Conservation (phyloP, 2,888 invertebrate genomes). For the Platerodrilus igneus region DNA sequence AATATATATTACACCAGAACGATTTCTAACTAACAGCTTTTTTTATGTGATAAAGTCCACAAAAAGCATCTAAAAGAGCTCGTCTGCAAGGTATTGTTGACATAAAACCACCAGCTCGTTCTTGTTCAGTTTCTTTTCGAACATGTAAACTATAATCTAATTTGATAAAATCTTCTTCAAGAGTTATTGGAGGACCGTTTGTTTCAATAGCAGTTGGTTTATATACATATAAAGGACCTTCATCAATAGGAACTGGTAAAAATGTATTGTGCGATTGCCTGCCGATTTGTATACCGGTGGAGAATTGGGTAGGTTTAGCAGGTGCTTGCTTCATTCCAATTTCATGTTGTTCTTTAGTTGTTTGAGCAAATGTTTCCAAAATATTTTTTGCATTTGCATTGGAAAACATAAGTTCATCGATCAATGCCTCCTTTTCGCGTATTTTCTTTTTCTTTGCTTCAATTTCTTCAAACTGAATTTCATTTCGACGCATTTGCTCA, state of each 20-base stretch:
- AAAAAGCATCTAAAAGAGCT: slow-evolving; percentile 83
- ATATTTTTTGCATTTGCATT: slow-evolving; percentile 86
- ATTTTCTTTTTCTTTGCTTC: slow-evolving; percentile 77
- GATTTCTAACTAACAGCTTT: slow-evolving; percentile 23
- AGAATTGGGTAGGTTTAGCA: slow-evolving; percentile 67
- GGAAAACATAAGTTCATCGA: slow-evolving; percentile 93
- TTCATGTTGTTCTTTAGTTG: slow-evolving; percentile 62
- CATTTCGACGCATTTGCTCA: slow-evolving; percentile 68
- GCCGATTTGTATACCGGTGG: slow-evolving; percentile 80
- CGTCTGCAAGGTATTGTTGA: slow-evolving; percentile 77
- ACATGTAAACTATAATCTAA: slow-evolving; percentile 73
- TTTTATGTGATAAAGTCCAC: slow-evolving; percentile 60
- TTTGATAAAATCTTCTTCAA: slow-evolving; percentile 56
- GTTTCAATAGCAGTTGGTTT: slow-evolving; percentile 55
- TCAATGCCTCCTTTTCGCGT: slow-evolving; percentile 83
- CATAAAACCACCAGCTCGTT: slow-evolving; percentile 85
- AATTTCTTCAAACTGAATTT: slow-evolving; percentile 62
- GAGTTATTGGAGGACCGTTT: slow-evolving; percentile 72
- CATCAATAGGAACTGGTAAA: slow-evolving; percentile 67
- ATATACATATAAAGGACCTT: slow-evolving; percentile 73
- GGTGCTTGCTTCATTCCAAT: slow-evolving; percentile 51
- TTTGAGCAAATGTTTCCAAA: slow-evolving; percentile 72
- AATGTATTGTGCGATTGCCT: slow-evolving; percentile 59
- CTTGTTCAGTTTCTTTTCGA: slow-evolving; percentile 64
- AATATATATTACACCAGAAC: slow-evolving; percentile 6